Base-by-base conservation (phyloP, 2,113 vertebrate species). In the Tamias sibiricus region DNA sequence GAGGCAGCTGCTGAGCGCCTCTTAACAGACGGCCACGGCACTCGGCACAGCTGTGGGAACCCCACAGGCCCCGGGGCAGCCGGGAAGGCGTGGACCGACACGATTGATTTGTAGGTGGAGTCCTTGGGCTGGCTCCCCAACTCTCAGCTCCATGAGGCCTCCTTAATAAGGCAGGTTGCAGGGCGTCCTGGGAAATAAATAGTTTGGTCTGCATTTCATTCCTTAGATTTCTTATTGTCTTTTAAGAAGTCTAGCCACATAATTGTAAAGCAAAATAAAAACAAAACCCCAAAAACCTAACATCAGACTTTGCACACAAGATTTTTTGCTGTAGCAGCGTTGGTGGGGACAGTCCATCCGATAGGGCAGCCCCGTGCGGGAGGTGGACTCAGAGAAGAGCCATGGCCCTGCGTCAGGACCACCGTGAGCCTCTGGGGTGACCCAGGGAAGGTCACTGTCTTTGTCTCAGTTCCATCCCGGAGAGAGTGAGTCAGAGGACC, bases 301-400 rank as follows among this genome's bases (percentile, higher is more conserved):
- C 6, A 4, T 26, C 4, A 40, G 74, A 49, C 37, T 32, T 11
- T 26, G 20, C 40, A 37, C 22, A 4, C 24, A 24, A n/a, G n/a
- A 4, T 7, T 40, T 64, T 54, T 8, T 16, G n/a, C 30, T 19
- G 14, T 59, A 28, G 54, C 40, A 19, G 24, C 57, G 11, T 22
- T 59, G n/a, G 20, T 37, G 32, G 52, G 52, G 26, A 0, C 6
- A 22, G 13, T 37, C 26, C 11, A 20, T 10, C 30, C 30, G 2
- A 3, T 20, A 28, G 40, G 20, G 19, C 12, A 9, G 40, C 6
- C 0, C 28, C 30, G 16, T 1, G 54, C 0, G 2, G 26, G 30
- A 42, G 1, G 26, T 4, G 3, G 37, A 6, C 22, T 80, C 30
- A 47, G 64, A 54, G 62, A 11, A 30, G 28, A 26, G 8, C 59